Evolutionary conservation across 1,140 invertebrate genomes (phyloP), one percentile per base, ranked within the genome.

Genomic region (Gryon sp.): DNA sequence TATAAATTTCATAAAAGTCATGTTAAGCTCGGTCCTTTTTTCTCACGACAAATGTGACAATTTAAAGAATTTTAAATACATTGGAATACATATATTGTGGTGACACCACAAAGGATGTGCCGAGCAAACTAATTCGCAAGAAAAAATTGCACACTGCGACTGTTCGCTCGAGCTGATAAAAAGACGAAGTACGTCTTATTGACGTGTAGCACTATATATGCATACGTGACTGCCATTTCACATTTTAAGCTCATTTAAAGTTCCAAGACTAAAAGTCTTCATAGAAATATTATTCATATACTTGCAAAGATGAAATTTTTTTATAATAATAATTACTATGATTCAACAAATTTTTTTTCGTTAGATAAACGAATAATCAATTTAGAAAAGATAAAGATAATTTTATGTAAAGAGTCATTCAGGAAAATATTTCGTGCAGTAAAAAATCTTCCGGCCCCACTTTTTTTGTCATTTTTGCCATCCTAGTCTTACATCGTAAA

Each of bases 151-250:
- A 43, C 26, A 9, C n/a, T n/a, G 60, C 26, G 45, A 53, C 24
- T 28, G 12, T 36, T 63, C 20, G 40, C 41, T 46, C 12, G 26
- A 34, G 46, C 38, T 65, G 60, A 65, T 65, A 65, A 65, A 53
- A 45, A 34, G 36, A 60, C 41, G 36, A n/a, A 41, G 28, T 45
- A 46, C 38, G 22, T 65, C 60, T 65, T 65, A 65, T 65, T 65
- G 60, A 65, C 45, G 60, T 45, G 48, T 45, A 19, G 36, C 14
- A 18, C 32, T 62, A 40, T 50, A 50, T 24, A 45, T 26, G 38
- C 40, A 50, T 46, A 40, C 62, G 50, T 66, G 50, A 66, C 62
- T 55, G 30, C 28, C 50, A 45, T 66, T 53, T 12, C 20, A 16
- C 36, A 55, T 53, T 66, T 66, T 19, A 55, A 57, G 14, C 20